Conservation (phyloP, 2,888 invertebrate species). For the Drosophila borealis region DNA sequence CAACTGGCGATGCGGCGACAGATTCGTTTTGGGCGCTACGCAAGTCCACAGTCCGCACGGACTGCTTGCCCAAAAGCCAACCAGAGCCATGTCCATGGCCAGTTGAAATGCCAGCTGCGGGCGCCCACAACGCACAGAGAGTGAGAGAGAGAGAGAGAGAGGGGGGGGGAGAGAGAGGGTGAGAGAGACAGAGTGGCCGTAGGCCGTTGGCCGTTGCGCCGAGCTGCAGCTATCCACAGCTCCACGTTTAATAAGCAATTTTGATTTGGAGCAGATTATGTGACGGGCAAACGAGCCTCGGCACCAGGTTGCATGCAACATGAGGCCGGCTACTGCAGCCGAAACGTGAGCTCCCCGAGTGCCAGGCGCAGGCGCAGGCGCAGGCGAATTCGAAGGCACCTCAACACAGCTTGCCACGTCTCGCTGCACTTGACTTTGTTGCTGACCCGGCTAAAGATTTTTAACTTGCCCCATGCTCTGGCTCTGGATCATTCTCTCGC, state of each 20-base stretch:
- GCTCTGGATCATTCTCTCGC: slow-evolving; percentile 4
- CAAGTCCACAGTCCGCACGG: slow-evolving; percentile 27
- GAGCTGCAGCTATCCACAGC: slow-evolving; percentile 48
- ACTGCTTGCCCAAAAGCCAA: background rate
- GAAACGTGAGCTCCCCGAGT: slow-evolving; percentile 52
- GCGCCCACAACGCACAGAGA: slow-evolving; percentile 40
- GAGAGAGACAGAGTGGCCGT: slow-evolving; percentile 10
- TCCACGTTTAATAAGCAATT: slow-evolving; percentile 83
- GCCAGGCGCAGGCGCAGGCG: slow-evolving; percentile 13
- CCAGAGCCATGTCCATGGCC: slow-evolving; percentile 17
- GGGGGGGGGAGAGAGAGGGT: background rate
- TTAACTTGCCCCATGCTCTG: slow-evolving; percentile 37
- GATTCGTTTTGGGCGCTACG: slow-evolving; percentile 79
- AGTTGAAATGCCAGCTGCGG: slow-evolving; percentile 33
- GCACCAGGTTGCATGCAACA: slow-evolving; percentile 69
- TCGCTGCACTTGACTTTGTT: slow-evolving; percentile 75
- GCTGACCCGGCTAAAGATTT: slow-evolving; percentile 72
- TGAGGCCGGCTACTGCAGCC: slow-evolving; percentile 49
- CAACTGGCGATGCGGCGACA: slow-evolving; percentile 71
- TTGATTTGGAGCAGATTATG: slow-evolving; percentile 83
- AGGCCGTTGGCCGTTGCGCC: slow-evolving; percentile 9
- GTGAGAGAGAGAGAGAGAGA: background rate
- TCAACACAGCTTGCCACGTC: slow-evolving; percentile 30
- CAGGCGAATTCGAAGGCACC: slow-evolving; percentile 18
- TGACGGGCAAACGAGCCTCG: slow-evolving; percentile 69